Conservation (phyloP, 2,797 vertebrate genomes). For the Yasuhikotakia modesta region DNA sequence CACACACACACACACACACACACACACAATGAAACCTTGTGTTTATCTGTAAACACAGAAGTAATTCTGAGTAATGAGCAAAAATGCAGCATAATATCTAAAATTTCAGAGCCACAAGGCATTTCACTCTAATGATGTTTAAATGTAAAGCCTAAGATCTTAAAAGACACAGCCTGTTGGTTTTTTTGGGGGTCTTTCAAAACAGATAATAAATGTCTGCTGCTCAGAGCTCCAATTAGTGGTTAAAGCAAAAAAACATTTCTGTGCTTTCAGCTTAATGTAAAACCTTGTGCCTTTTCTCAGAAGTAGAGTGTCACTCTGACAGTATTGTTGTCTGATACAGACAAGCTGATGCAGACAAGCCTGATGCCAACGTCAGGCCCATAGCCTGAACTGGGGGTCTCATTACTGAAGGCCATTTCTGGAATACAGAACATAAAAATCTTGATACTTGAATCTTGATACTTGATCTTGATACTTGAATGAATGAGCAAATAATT, state of each 20-base stretch:
- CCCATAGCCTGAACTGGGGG: constrained; percentile 11
- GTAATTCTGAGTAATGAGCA: neutral
- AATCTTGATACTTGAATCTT: too few relatives aligned
- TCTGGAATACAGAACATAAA: too few relatives aligned
- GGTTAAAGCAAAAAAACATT: constrained; percentile 20
- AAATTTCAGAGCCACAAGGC: neutral
- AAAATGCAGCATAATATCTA: neutral
- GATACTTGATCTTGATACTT: too few relatives aligned
- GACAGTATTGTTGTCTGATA: neutral
- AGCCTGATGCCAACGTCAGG: constrained; percentile 27
- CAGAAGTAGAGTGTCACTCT: neutral
- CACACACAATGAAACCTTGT: neutral
- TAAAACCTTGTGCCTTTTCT: constrained; percentile 16
- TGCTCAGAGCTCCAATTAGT: neutral
- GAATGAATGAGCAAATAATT: too few relatives aligned
- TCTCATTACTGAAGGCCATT: constrained; percentile 25
- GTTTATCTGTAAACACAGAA: neutral
- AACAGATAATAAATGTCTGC: neutral
- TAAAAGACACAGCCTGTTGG: neutral
- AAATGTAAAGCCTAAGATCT: neutral
- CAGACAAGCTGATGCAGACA: too few relatives aligned
- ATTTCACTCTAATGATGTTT: constrained; percentile 8
- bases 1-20: neutral
- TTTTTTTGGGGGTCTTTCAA: too few relatives aligned
- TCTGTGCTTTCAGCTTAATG: constrained; percentile 3